Evolutionary conservation across 2,888 invertebrate species (phyloP).

Genomic region (Octodonta nipae): DNA sequence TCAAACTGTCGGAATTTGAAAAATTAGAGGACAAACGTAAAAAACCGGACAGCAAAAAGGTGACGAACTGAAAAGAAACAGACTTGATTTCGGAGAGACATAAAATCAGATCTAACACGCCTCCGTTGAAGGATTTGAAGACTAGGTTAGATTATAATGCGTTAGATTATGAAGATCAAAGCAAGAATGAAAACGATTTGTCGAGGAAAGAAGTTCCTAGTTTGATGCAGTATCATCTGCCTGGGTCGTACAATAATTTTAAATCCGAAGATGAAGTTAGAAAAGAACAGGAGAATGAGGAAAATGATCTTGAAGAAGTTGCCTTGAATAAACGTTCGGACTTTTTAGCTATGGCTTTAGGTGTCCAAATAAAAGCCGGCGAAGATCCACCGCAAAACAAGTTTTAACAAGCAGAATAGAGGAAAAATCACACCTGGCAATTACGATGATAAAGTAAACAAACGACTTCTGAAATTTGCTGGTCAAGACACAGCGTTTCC

Average conservation of each 20-base stretch:
- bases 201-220: constrained; percentile 24
- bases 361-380: constrained; percentile 33
- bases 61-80: constrained; percentile 5
- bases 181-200: constrained; percentile 27
- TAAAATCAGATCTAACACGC: not conserved
- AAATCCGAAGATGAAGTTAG: constrained; percentile 15
- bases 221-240: constrained; percentile 34
- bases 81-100: not conserved
- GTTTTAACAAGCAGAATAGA: constrained; percentile 23
- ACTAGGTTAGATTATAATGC: constrained; percentile 55
- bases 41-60: constrained; percentile 39
- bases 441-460: constrained; percentile 15
- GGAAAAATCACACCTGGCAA: no score
- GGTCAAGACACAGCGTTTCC: constrained; percentile 13
- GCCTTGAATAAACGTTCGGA: constrained; percentile 33
- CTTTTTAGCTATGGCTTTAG: constrained; percentile 44
- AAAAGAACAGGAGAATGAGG: constrained; percentile 10
- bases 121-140: constrained; percentile 6
- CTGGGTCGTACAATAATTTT: constrained; percentile 19
- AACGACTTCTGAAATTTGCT: constrained; percentile 17
- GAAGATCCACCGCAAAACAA: constrained; percentile 30
- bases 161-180: constrained; percentile 49
- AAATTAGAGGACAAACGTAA: constrained; percentile 55
- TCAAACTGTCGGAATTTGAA: constrained; percentile 70
- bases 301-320: constrained; percentile 12